phyloP scores from a whole-genome alignment of 92 coral and sea anemone genomes.

The Epizoanthus illoricatus region DNA sequence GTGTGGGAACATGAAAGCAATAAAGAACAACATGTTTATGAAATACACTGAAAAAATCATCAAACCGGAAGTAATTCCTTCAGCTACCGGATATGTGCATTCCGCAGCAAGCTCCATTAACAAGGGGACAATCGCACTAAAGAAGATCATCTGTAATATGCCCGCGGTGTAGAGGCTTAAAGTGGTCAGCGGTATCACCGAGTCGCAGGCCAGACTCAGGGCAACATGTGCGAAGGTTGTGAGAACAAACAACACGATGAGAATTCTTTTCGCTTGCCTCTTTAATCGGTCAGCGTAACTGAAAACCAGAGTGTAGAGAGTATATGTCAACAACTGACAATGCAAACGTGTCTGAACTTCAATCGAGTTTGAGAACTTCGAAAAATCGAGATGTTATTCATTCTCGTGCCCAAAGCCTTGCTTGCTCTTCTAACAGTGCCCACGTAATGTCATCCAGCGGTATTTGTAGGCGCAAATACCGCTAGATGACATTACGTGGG shows the following conservation, averaged over 20 bases:
- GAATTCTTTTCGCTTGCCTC: conserved; percentile 73
- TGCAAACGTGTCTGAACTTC: too few relatives aligned
- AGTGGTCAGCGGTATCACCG: conserved; percentile 77
- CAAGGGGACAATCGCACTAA: conserved; percentile 78
- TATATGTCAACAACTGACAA: not conserved
- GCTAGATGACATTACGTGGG: too few relatives aligned
- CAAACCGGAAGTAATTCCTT: conserved; percentile 93
- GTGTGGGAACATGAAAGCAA: conserved; percentile 89
- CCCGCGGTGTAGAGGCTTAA: conserved; percentile 72
- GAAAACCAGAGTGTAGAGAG: not conserved
- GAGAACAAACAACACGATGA: conserved; percentile 63
- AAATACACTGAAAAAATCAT: conserved; percentile 76
- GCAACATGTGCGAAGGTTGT: conserved; percentile 74
- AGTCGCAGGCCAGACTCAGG: conserved; percentile 82
- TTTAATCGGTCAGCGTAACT: conserved; percentile 94
- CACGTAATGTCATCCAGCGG: too few relatives aligned
- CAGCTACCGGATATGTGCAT: conserved; percentile 94
- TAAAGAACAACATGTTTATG: conserved; percentile 82
- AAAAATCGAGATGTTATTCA: too few relatives aligned
- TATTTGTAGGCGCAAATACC: too few relatives aligned
- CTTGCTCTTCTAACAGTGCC: too few relatives aligned
- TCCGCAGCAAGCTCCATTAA: conserved; percentile 91
- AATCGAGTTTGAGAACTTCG: too few relatives aligned
- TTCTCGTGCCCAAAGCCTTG: too few relatives aligned
- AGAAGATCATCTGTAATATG: conserved; percentile 67